Evolutionary conservation across 2,113 vertebrate species (phyloP), one percentile per base, ranked within the genome.

Genomic region (Ahaetulla prasina): DNA sequence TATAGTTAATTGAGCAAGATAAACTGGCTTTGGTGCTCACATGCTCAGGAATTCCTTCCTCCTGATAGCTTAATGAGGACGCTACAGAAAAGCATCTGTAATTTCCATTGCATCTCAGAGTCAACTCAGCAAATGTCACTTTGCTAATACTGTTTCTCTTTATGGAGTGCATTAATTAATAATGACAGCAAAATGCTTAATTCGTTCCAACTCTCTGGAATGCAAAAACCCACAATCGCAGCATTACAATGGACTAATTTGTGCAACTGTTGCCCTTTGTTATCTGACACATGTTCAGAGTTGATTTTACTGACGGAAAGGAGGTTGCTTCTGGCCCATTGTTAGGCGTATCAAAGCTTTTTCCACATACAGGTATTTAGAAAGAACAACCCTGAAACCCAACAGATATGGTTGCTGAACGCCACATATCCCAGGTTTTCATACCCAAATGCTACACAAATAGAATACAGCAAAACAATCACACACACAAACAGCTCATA

Each of bases 101-200:
- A 97, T 97, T 97, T 97, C 95, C 68, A 80, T 95, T 95, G 92
- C 95, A 94, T 92, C 95, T 93, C 96, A 95, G 95, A 96, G 96
- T 96, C 96, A 97, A 91, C 96, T 96, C 92, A 92, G 95, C 95
- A 96, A 94, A 97, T 89, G 94, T 96, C 96, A 96, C 97, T 97
- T 97, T 97, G 94, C 94, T 97, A 96, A 96, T 95, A 96, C 93
- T 60, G 95, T 95, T 96, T 96, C 95, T 97, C 96, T 96, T 96
- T 96, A 97, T 93, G 97, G 84, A 93, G 30, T 90, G 95, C 96
- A 96, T 95, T 97, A 96, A 94, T 94, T 97, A 96, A 94, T 94
- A 96, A 91, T 96, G 95, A 94, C 94, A 97, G 96, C 94, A 96
- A 97, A 95, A 95, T 54, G 95, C 93, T 97, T 96, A 96, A 96